phyloP scores from a whole-genome alignment of 2,113 vertebrate species.

The Proteles cristata region DNA sequence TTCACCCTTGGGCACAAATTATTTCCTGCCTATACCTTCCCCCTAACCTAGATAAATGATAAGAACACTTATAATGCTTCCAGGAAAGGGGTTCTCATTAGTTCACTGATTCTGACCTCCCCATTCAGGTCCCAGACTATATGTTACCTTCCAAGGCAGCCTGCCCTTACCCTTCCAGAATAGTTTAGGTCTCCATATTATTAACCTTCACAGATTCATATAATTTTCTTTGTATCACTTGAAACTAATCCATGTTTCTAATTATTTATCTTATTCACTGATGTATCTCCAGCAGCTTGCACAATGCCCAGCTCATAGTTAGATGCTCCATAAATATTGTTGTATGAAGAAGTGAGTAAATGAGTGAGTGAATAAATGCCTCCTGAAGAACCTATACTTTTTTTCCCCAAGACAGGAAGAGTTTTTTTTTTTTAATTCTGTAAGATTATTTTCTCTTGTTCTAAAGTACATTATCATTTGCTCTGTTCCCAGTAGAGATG shows the following conservation, averaged over 20 bases:
- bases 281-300: neutral
- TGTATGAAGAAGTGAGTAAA: neutral
- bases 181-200: neutral
- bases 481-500: neutral
- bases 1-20: neutral
- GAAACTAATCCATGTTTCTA: neutral
- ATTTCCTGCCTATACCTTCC: neutral
- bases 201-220: neutral
- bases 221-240: neutral
- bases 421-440: neutral
- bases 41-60: neutral
- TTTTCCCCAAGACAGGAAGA: neutral
- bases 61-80: neutral
- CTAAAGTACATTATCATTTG: neutral
- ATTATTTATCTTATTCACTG: conserved; percentile 24
- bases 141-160: neutral
- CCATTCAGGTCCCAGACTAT: neutral
- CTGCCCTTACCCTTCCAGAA: neutral
- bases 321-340: neutral
- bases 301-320: neutral
- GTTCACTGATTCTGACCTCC: neutral
- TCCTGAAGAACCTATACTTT: neutral
- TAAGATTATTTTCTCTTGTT: conserved; percentile 2
- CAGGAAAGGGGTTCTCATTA: neutral
- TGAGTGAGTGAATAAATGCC: neutral